Evolutionary conservation across 2,888 invertebrate species (phyloP), one percentile per base, ranked within the genome.

Genomic region (Oxytorus armatus): DNA sequence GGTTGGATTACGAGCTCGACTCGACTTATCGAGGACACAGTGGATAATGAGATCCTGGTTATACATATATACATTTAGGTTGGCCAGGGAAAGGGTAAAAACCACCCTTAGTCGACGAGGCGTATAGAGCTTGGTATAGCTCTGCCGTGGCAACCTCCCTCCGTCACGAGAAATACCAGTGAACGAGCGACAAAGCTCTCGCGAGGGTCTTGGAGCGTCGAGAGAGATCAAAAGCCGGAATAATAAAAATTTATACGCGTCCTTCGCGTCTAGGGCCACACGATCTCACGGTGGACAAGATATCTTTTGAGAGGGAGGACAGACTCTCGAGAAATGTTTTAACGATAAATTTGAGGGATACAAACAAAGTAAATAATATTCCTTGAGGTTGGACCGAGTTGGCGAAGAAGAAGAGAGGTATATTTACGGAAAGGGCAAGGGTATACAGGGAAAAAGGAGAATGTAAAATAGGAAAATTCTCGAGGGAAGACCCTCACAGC

Each of bases 41-140:
- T 65, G 70, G 65, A 82, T 83, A 83, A 82, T 82, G 83, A 79
- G 81, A 79, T 80, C 42, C 78, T 53, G 73, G 65, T 70, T 74
- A 29, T 74, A 77, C 72, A 74, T 72, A 68, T 70, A 61, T 77
- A 65, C 53, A 3, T 10, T 21, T 14, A 10, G 14, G 55, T 61
- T 7, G 18, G 14, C 57, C 44, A 16, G 10, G 63, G 4, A 47
- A 29, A 16, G 33, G 16, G 42, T 3, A 57, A 7, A 44, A 55
- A 25, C 42, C n/a, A 39, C 23, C 51, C 66, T 14, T 25, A 51
- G 42, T 51, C 14, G 63, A 61, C n/a, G 18, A 25, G 68, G 59
- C 16, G 23, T 42, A 59, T 51, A 72, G 11, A 51, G 23, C 33
- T 18, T 36, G 11, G 51, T 51, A 14, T 21, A 11, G 18, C 33